Evolutionary conservation across 2,113 vertebrate species (phyloP), one percentile per base, ranked within the genome.

Genomic region (Aphyosemion australe): DNA sequence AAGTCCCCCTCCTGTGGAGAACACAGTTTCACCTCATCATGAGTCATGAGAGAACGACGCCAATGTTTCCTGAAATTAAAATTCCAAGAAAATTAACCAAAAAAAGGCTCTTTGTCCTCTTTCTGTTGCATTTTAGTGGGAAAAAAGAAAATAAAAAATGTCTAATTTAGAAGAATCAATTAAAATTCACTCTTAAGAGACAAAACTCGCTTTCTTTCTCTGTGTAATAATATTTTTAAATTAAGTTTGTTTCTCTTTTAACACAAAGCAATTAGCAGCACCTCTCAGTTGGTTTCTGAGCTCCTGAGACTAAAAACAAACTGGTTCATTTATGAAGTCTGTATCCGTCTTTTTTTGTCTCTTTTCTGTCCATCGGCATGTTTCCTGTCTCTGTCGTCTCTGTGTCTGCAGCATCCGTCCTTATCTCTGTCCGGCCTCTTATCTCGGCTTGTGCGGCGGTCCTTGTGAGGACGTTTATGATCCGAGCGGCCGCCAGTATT

Each of bases 1-100:
- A 70, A 90, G 88, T 16, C 46, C 62, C 26, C 6, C 48, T 66
- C 2, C 84, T 69, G 85, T 83, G 87, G 5, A 2, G 90, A 87
- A 83, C n/a, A 26, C 12, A 62, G 51, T 59, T 19, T n/a, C 18
- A 42, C 6, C 16, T 46, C 49, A 59, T 26, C 26, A 26, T 26
- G 26, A 26, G 48, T 52, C 37, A 45, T 21, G 10, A 68, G 15
- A 48, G n/a, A 43, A 18, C 11, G 2, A 11, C 1, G 49, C 1
- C 47, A 26, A 12, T 53, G 15, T 50, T 12, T 19, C 34, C 46
- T 34, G 39, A 34, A 16, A 49, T 16, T 19, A 12, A 8, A 26
- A 41, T 46, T 61, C 10, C 19, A 12, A 9, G 20, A 59, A 16
- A 46, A 26, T 1, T 12, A 1, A n/a, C n/a, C 19, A n/a, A 34